Conservation (phyloP, 2,113 vertebrate species). For the Amia ocellicauda region DNA sequence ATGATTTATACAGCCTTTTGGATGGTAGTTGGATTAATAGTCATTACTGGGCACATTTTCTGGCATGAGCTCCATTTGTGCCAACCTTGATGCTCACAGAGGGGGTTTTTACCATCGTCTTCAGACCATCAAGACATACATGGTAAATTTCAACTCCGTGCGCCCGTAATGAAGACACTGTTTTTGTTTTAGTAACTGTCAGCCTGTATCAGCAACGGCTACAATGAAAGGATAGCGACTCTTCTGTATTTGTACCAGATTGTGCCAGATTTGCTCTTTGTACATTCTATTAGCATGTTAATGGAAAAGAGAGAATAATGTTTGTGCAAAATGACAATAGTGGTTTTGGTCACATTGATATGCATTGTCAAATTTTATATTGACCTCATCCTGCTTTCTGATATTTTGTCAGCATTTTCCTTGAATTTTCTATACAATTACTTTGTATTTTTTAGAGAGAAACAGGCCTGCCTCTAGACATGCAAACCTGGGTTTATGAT, state of each 20-base stretch:
- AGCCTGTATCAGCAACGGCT: not conserved
- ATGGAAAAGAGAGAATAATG: too few relatives aligned
- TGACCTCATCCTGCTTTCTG: not conserved
- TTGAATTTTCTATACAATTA: too few relatives aligned
- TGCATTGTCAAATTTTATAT: too few relatives aligned
- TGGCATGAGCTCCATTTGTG: constrained; percentile 26
- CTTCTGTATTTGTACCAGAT: too few relatives aligned
- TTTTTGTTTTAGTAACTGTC: too few relatives aligned
- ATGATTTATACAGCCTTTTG: not conserved
- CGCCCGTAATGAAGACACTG: not conserved
- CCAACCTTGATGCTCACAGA: constrained; percentile 27
- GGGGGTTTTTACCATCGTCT: constrained; percentile 30
- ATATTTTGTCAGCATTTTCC: not conserved
- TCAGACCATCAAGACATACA: constrained; percentile 23
- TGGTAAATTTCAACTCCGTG: constrained; percentile 18
- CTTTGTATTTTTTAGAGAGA: constrained; percentile 16
- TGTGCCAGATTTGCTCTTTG: too few relatives aligned
- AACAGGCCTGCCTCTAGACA: constrained; percentile 23
- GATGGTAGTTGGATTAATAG: constrained; percentile 23
- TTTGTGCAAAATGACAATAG: too few relatives aligned
- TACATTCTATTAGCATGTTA: too few relatives aligned
- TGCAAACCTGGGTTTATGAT: constrained; percentile 22
- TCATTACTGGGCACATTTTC: constrained; percentile 24
- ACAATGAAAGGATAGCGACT: not conserved
- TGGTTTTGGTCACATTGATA: too few relatives aligned